Base-by-base conservation (phyloP, 2,113 vertebrate species). In the Pterocles gutturalis region DNA sequence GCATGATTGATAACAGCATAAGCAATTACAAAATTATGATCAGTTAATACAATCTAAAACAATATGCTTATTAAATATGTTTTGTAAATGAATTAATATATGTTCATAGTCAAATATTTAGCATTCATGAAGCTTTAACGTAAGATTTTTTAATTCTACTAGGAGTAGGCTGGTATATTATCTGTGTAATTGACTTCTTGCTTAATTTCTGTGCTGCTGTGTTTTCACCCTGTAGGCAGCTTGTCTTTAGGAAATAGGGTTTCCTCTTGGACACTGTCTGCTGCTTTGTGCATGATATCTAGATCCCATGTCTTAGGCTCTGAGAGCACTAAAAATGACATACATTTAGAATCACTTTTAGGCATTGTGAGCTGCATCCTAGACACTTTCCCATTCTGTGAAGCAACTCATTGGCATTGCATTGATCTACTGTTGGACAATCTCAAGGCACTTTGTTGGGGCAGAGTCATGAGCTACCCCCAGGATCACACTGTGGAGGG, bases 11-110 rank as follows among this genome's bases (percentile, higher is more conserved):
- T 96, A 96, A 95, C 90, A 87, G 79, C 91, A 83, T 51, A 95
- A 80, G 91, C 93, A 98, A 96, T 97, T 98, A 97, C 92, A 88
- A 94, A 94, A 95, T 96, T 96, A 94, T 87, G 95, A 97, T 94
- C 93, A 91, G 97, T 73, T 97, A 97, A 97, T 98, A 90, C 96
- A 98, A 96, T 98, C 95, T 97, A 92, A 98, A 97, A 97, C 95
- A 91, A 97, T 96, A 95, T 51, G 73, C 87, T 95, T 91, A 93
- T 97, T 96, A 97, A 96, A 97, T 89, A 72, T 57, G 51, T 77
- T 96, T 93, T 96, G 93, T 92, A 95, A 92, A 95, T 96, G 93
- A 97, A 97, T 96, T 97, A 96, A 93, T 95, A 96, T 71, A 71
- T 91, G 87, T 29, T 93, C 88, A 46, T 1, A 48, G 92, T 34